Conservation (phyloP, 1,140 invertebrate species). For the Pissodes strobi region DNA sequence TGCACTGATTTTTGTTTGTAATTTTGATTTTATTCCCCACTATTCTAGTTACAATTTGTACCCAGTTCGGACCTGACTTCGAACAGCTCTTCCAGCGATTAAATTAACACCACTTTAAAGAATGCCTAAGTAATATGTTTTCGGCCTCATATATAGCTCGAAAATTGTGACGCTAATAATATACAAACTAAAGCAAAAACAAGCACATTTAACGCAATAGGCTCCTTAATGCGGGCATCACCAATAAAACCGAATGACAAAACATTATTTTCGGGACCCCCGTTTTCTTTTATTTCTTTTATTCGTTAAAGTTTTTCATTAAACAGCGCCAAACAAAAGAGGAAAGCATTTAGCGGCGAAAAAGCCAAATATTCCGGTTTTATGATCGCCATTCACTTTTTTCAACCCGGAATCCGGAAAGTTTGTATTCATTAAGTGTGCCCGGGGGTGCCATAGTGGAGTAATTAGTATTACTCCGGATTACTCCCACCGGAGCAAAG, state of each 20-base stretch:
- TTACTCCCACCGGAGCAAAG: conserved; percentile 13
- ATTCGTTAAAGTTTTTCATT: conserved; percentile 32
- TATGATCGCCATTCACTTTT: conserved; percentile 29
- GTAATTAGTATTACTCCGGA: conserved; percentile 34
- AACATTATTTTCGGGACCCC: conserved; percentile 24
- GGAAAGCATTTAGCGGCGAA: conserved; percentile 28
- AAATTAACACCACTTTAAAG: too few relatives aligned
- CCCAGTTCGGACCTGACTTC: too few relatives aligned
- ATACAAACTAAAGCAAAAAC: conserved; percentile 17
- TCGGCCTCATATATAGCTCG: too few relatives aligned
- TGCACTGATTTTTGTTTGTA: too few relatives aligned
- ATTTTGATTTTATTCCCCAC: too few relatives aligned
- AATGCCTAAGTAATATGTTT: too few relatives aligned
- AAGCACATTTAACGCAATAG: conserved; percentile 28
- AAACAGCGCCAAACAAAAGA: conserved; percentile 21
- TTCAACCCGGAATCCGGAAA: conserved; percentile 21
- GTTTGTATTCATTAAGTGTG: conserved; percentile 37
- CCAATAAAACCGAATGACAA: conserved; percentile 26
- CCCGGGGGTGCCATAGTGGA: conserved; percentile 28
- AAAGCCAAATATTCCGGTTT: conserved; percentile 34
- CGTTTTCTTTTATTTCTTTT: conserved; percentile 26
- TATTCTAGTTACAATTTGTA: too few relatives aligned
- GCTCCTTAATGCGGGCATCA: conserved; percentile 20
- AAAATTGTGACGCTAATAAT: too few relatives aligned
- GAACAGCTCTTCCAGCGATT: too few relatives aligned